These are phyloP conservation scores for Poecilus cupreus DNA, from an alignment of 2,888 invertebrate species.

Conservation along the genomic window DNA sequence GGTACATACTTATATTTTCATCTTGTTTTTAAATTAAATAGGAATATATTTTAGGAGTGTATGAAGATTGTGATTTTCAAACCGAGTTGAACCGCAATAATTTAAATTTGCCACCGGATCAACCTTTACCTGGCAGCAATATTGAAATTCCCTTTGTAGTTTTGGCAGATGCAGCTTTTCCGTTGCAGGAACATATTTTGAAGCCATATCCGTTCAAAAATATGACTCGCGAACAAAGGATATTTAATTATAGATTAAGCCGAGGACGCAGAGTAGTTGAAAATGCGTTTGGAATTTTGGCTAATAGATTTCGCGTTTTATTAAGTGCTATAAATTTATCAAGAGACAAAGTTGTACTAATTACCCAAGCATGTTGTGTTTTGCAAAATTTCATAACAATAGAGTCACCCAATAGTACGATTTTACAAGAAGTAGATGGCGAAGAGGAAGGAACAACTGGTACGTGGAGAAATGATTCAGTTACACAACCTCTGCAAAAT, in stretches of 20 bases:
- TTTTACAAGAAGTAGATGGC: no score
- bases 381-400: no score
- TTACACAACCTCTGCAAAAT: no score
- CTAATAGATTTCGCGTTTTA: background rate
- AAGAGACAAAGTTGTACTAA: no score
- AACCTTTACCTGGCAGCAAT: constrained; percentile 62
- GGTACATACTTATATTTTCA: no score
- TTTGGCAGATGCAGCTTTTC: constrained; percentile 65
- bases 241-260: background rate
- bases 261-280: background rate
- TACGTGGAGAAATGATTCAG: no score
- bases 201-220: background rate
- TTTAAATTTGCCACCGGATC: constrained; percentile 62
- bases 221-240: background rate
- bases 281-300: constrained; percentile 17
- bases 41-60: no score
- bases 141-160: constrained; percentile 63
- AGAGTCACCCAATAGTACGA: no score
- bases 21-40: no score
- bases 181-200: constrained; percentile 38
- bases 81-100: constrained; percentile 45
- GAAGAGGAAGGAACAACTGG: no score
- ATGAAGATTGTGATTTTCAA: background rate
- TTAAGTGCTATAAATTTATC: background rate
- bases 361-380: no score